These are phyloP conservation scores for Anthopleura sola DNA, from an alignment of 64 coral and sea anemone genomes.

Conservation along the genomic window DNA sequence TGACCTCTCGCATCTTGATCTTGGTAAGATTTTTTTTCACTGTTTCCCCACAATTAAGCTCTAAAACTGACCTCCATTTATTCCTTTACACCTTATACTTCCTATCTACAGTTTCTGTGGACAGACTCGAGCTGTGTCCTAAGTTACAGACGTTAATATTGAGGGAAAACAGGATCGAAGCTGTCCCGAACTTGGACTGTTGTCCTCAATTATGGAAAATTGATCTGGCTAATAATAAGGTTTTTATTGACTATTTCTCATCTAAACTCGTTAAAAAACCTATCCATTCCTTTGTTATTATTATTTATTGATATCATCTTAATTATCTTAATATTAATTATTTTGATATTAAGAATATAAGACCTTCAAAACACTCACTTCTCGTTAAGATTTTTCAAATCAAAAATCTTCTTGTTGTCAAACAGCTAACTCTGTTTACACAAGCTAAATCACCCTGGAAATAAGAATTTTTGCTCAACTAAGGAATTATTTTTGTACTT, in stretches of 20 bases:
- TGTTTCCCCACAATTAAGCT: neutral
- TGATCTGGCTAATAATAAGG: constrained; percentile 94
- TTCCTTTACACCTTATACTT: neutral
- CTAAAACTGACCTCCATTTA: neutral
- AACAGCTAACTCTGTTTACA: neutral
- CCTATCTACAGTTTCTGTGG: constrained; percentile 63
- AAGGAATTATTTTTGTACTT: neutral
- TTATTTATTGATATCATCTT: neutral
- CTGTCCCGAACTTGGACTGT: constrained; percentile 71
- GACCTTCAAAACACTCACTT: neutral
- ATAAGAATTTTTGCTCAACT: neutral
- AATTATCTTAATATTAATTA: constrained; percentile 1
- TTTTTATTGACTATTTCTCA: constrained; percentile 33
- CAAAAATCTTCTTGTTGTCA: neutral
- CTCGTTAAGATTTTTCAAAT: neutral
- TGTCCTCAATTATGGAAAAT: constrained; percentile 95
- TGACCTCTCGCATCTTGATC: constrained; percentile 88
- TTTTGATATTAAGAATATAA: neutral
- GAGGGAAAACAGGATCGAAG: constrained; percentile 74
- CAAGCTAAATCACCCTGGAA: neutral
- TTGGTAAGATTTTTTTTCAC: constrained; percentile 57
- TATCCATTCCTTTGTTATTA: neutral
- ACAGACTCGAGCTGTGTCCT: constrained; percentile 84
- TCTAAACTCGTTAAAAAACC: neutral
- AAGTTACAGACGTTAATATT: constrained; percentile 70